These are phyloP conservation scores for Archegozetes longisetosus DNA, from an alignment of 1,140 invertebrate species.

Conservation along the genomic window DNA sequence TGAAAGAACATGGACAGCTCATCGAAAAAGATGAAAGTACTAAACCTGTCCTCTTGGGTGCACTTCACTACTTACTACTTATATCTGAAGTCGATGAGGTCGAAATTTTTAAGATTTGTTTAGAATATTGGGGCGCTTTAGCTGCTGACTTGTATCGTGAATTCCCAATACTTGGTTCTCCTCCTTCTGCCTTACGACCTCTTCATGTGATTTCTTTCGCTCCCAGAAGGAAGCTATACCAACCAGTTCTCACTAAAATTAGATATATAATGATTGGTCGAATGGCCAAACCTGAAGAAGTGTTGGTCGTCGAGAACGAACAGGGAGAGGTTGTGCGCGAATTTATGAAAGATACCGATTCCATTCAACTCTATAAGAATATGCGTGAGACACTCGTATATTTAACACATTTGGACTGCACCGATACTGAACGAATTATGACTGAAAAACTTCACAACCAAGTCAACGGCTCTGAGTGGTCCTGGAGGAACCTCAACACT, in stretches of 20 bases:
- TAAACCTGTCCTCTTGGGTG: conserved; percentile 52
- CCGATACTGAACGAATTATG: conserved; percentile 97
- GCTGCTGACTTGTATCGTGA: conserved; percentile 63
- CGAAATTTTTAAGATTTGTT: conserved; percentile 98
- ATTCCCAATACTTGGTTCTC: neutral
- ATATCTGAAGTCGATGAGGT: conserved; percentile 99
- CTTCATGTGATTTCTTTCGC: conserved; percentile 23
- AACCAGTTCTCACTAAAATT: conserved; percentile 66
- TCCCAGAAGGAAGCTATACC: conserved; percentile 50
- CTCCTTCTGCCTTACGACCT: neutral
- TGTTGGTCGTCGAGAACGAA: conserved; percentile 99
- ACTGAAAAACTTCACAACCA: conserved; percentile 97
- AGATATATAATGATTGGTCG: conserved; percentile 97
- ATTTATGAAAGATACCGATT: conserved; percentile 99
- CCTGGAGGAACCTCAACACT: conserved; percentile 99
- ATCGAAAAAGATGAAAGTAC: conserved; percentile 57
- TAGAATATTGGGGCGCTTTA: conserved; percentile 96
- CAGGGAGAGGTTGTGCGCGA: conserved; percentile 98
- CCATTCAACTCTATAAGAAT: conserved; percentile 98
- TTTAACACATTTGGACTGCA: conserved; percentile 93
- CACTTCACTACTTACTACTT: conserved; percentile 79
- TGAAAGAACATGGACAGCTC: conserved; percentile 83
- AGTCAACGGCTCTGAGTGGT: conserved; percentile 98
- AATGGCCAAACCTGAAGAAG: conserved; percentile 99
- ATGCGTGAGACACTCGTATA: conserved; percentile 99